Percentiles rank a stretch among this genome's conserved stretches.
Conservation (phyloP, 1,140 invertebrate genomes). For the Neodiprion pinetum region DNA sequence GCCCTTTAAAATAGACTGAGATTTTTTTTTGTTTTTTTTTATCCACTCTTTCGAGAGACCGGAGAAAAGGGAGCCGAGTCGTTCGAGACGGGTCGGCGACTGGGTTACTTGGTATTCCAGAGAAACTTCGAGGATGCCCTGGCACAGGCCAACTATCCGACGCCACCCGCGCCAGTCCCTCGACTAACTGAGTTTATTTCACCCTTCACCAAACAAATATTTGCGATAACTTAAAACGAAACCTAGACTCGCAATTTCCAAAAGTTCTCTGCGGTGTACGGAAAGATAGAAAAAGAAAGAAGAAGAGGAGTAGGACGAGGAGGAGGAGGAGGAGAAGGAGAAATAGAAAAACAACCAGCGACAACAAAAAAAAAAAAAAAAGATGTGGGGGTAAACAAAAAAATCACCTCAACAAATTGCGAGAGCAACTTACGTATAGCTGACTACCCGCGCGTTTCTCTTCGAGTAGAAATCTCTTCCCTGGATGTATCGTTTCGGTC, state of each 20-base stretch:
- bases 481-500: neutral
- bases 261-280: neutral
- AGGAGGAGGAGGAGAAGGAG: constrained; percentile 11
- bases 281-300: neutral
- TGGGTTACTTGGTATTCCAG: constrained; percentile 53
- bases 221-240: constrained; percentile 49
- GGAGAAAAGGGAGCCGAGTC: neutral
- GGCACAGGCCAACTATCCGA: constrained; percentile 52
- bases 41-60: neutral
- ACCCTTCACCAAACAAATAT: constrained; percentile 54
- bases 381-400: neutral
- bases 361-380: constrained; percentile 28
- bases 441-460: neutral
- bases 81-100: constrained; percentile 1
- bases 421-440: neutral
- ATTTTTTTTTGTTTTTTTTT: neutral
- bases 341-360: constrained; percentile 23
- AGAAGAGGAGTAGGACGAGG: neutral
- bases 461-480: neutral
- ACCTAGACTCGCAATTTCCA: constrained; percentile 3
- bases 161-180: constrained; percentile 40
- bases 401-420: neutral
- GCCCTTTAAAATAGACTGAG: neutral
- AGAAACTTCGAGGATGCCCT: constrained; percentile 40
- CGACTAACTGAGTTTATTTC: constrained; percentile 30